Percentiles rank a stretch among this genome's conserved stretches.
phyloP scores from a whole-genome alignment of 1,140 invertebrate species.

The Bathynomus jamesi region DNA sequence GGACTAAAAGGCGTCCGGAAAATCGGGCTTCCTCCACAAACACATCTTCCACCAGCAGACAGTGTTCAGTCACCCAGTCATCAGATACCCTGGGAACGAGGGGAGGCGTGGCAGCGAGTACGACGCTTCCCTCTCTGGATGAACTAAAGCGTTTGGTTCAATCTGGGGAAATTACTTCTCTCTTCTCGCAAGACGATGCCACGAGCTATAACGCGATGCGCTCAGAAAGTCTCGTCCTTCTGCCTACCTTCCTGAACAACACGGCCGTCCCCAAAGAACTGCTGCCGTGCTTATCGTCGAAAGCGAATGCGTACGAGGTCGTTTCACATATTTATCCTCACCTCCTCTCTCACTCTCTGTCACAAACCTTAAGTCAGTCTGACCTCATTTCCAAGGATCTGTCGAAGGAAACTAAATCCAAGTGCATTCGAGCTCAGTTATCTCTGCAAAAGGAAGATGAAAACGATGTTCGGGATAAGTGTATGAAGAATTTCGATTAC shows the following conservation, averaged over 20 bases:
- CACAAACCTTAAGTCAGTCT: neutral
- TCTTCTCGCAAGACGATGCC: conserved; percentile 26
- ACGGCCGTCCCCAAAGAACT: conserved; percentile 59
- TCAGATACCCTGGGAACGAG: conserved; percentile 22
- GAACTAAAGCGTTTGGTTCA: conserved; percentile 35
- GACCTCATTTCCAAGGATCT: neutral
- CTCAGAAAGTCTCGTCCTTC: conserved; percentile 68
- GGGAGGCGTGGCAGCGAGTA: conserved; percentile 6
- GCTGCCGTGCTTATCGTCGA: conserved; percentile 59
- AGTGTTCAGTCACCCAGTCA: conserved; percentile 23
- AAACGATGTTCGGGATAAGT: no score
- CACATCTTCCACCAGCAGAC: conserved; percentile 17
- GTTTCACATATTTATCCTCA: conserved; percentile 65
- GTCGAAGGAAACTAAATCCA: neutral
- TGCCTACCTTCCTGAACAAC: conserved; percentile 71
- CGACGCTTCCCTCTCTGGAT: conserved; percentile 23
- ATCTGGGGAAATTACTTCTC: conserved; percentile 30
- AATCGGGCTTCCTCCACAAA: neutral
- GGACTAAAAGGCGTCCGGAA: conserved; percentile 38
- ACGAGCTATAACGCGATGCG: conserved; percentile 42
- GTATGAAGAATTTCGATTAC: no score
- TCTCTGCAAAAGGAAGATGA: neutral
- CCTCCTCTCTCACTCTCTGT: conserved; percentile 50
- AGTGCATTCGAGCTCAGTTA: neutral
- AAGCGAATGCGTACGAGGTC: conserved; percentile 60